phyloP scores from a whole-genome alignment of 53 echinoderm and acorn worm species.

The Antedon mediterranea region DNA sequence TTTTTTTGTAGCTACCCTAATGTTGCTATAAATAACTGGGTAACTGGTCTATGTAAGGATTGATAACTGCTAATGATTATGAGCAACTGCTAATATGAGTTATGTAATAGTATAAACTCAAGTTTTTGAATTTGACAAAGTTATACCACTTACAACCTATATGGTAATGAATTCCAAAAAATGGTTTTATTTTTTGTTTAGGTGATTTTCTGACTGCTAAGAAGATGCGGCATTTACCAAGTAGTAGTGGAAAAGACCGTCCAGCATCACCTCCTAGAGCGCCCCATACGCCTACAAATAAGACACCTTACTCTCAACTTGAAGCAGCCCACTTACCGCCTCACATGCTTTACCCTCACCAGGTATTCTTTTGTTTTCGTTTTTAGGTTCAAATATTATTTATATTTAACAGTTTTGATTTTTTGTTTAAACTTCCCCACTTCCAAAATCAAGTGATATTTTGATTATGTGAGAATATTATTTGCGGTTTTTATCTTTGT shows the following conservation, averaged over 20 bases:
- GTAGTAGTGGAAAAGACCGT: slow-evolving; percentile 16
- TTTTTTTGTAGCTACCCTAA: too few species aligned
- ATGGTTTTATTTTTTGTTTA: neutral
- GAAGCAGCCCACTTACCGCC: slow-evolving; percentile 18
- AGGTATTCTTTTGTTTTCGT: neutral
- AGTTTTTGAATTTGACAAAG: too few species aligned
- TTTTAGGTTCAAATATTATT: neutral
- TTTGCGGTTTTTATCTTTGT: neutral
- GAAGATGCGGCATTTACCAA: slow-evolving; percentile 22
- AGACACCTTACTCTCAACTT: slow-evolving; percentile 12
- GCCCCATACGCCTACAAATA: slow-evolving; percentile 10
- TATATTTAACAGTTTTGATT: too few species aligned
- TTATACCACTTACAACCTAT: too few species aligned
- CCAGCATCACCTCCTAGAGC: slow-evolving; percentile 16
- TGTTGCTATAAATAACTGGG: too few species aligned
- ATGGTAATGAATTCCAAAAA: too few species aligned
- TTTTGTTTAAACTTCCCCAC: too few species aligned
- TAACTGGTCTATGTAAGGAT: too few species aligned
- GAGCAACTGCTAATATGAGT: too few species aligned
- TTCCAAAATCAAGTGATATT: too few species aligned
- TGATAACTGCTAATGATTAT: too few species aligned
- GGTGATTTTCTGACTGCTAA: slow-evolving; percentile 45
- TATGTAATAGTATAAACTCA: too few species aligned
- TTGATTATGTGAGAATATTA: neutral
- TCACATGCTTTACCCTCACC: neutral